Conservation (phyloP, 2,113 vertebrate species). For the Myxocyprinus asiaticus region DNA sequence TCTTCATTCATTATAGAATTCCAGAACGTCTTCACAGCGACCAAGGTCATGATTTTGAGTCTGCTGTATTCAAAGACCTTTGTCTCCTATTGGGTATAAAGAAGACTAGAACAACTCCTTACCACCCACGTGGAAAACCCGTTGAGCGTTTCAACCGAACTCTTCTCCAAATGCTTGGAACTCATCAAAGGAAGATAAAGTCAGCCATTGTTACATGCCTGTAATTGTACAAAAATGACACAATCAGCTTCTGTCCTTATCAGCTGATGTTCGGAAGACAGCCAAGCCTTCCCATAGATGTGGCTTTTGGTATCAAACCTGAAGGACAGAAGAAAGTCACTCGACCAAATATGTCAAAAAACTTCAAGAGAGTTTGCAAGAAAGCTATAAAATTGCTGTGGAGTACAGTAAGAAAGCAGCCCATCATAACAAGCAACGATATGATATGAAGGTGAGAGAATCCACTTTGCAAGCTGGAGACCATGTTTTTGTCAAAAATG, state of each 20-base stretch:
- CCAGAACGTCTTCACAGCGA: no score
- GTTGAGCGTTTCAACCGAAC: constrained; percentile 28
- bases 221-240: constrained; percentile 43
- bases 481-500: constrained; percentile 23
- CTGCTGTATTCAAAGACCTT: neutral
- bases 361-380: constrained; percentile 1
- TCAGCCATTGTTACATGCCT: constrained; percentile 31
- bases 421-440: neutral
- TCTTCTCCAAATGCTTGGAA: constrained; percentile 32
- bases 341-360: constrained; percentile 24
- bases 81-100: constrained; percentile 32
- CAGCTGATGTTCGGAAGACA: constrained; percentile 27
- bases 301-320: constrained; percentile 2
- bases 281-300: constrained; percentile 10
- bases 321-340: neutral
- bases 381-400: constrained; percentile 18
- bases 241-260: constrained; percentile 13
- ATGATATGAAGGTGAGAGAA: constrained; percentile 25
- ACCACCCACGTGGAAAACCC: constrained; percentile 36
- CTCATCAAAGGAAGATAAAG: constrained; percentile 32
- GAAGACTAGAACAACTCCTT: constrained; percentile 27
- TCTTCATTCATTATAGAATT: no score
- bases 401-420: constrained; percentile 24
- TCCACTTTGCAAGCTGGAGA: constrained; percentile 23
- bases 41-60: no score